These are phyloP conservation scores for Pristionchus exspectatus DNA, from an alignment of 2,888 invertebrate genomes.

Conservation along the genomic window DNA sequence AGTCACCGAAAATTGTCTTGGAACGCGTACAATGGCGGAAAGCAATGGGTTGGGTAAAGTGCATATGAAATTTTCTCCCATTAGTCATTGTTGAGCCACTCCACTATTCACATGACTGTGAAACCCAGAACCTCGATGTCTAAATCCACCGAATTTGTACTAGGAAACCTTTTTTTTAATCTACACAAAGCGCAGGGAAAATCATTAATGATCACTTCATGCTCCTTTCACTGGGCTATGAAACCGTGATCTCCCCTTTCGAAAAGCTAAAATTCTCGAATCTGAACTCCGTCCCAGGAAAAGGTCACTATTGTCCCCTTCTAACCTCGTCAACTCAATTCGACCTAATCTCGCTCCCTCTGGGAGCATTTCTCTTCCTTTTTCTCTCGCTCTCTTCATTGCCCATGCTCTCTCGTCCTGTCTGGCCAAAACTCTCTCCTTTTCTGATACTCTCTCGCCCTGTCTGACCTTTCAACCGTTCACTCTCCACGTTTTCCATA, in stretches of 20 bases:
- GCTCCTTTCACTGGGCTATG: not conserved
- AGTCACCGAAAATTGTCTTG: not conserved
- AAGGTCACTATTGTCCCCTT: not conserved
- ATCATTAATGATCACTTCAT: not conserved
- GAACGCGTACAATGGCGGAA: too few species aligned
- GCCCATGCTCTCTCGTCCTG: too few species aligned
- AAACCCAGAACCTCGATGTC: not conserved
- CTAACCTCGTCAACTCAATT: conserved; percentile 28
- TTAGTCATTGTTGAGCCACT: not conserved
- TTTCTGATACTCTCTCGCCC: too few species aligned
- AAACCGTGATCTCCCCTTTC: not conserved
- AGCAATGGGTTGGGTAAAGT: not conserved
- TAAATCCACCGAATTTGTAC: too few species aligned
- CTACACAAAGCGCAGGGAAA: too few species aligned
- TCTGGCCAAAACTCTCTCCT: not conserved
- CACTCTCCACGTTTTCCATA: too few species aligned
- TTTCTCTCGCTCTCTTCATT: not conserved
- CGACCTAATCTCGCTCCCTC: not conserved
- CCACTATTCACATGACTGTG: not conserved
- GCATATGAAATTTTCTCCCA: not conserved
- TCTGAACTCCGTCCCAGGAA: conserved; percentile 25
- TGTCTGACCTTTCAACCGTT: too few species aligned
- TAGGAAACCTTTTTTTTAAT: too few species aligned
- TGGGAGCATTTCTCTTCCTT: not conserved
- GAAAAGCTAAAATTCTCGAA: not conserved